Conservation (phyloP, 2,888 invertebrate genomes). For the Pteria penguin region DNA sequence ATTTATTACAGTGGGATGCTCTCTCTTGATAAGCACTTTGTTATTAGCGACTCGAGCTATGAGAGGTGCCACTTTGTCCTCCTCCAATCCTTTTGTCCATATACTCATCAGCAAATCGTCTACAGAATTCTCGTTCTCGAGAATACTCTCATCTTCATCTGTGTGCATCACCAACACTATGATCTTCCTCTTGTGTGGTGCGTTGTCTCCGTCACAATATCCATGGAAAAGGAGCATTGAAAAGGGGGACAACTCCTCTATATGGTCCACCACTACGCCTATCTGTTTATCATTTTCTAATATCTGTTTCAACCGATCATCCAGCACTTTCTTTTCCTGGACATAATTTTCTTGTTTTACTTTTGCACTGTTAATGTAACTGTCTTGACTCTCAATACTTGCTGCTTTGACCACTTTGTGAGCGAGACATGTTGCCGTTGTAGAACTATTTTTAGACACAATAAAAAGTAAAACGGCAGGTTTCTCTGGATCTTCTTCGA, state of each 20-base stretch:
- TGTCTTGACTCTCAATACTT: slow-evolving; percentile 27
- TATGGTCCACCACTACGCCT: slow-evolving; percentile 63
- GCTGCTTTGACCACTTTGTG: slow-evolving; percentile 49
- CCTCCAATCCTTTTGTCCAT: slow-evolving; percentile 62
- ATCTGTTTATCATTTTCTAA: slow-evolving; percentile 40
- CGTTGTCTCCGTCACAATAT: slow-evolving; percentile 76
- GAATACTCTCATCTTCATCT: slow-evolving; percentile 25
- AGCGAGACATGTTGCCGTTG: slow-evolving; percentile 55
- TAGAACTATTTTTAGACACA: slow-evolving; percentile 41
- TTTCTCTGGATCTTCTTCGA: slow-evolving; percentile 53
- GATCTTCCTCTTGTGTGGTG: slow-evolving; percentile 71
- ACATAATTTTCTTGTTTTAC: slow-evolving; percentile 26
- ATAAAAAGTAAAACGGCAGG: slow-evolving; percentile 66
- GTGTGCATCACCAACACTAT: slow-evolving; percentile 65
- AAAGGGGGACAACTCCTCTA: slow-evolving; percentile 63
- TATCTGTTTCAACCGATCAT: slow-evolving; percentile 53
- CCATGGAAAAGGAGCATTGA: slow-evolving; percentile 73
- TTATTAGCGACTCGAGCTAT: slow-evolving; percentile 70
- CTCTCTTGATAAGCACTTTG: slow-evolving; percentile 58
- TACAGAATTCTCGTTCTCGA: slow-evolving; percentile 28
- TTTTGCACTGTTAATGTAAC: slow-evolving; percentile 40
- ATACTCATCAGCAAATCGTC: slow-evolving; percentile 54
- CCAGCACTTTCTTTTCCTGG: slow-evolving; percentile 58
- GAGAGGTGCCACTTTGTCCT: slow-evolving; percentile 68
- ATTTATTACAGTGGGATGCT: slow-evolving; percentile 31